Base-by-base conservation (phyloP, 2,797 vertebrate genomes). In the Myotis pilosus region DNA sequence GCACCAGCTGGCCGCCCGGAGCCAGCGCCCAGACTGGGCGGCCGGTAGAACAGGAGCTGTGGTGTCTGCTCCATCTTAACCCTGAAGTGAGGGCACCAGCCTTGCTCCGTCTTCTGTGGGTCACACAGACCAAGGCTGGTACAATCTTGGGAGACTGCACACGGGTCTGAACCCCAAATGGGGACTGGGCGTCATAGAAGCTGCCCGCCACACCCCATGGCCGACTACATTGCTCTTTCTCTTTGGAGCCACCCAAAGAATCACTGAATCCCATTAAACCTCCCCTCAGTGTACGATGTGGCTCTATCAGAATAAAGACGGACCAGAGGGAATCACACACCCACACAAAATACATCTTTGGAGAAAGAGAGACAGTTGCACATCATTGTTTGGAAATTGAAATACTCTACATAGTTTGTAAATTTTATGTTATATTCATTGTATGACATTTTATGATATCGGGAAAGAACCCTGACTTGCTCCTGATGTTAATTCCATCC, bases 11-110 rank as follows among this genome's bases (percentile, higher is more conserved):
- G 36, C 19, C 10, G 28, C 69, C 38, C 30, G 9, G 30, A 38
- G 30, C 5, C 1, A 8, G n/a, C 2, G 20, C 23, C 16, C 3
- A 3, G 6, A 82, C 15, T 3, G 8, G 41, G 19, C 2, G 0
- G 17, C 44, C 44, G 23, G 2, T 28, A 30, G 2, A 19, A 22
- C 25, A 4, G 19, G n/a, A 38, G 19, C 62, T 2, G 3, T 5
- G 1, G 25, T 12, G 2, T 23, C 15, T 68, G 20, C 25, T 17
- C 47, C 0, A 25, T 76, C 30, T 96, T 53, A 11, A 19, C 13
- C 82, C 41, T 17, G n/a, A 68, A 41, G 12, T 53, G 16, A 38
- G 25, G 20, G 2, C 5, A 53, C 3, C 53, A 6, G 10, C 25
- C 13, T 28, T 19, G 23, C 15, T 28, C 7, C 0, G 8, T 7